A percentile compares a stretch with the other conserved stretches of the same genome.
These are phyloP conservation scores for Eupsittula cactorum DNA, from an alignment of 2,113 vertebrate species.

Conservation along the genomic window DNA sequence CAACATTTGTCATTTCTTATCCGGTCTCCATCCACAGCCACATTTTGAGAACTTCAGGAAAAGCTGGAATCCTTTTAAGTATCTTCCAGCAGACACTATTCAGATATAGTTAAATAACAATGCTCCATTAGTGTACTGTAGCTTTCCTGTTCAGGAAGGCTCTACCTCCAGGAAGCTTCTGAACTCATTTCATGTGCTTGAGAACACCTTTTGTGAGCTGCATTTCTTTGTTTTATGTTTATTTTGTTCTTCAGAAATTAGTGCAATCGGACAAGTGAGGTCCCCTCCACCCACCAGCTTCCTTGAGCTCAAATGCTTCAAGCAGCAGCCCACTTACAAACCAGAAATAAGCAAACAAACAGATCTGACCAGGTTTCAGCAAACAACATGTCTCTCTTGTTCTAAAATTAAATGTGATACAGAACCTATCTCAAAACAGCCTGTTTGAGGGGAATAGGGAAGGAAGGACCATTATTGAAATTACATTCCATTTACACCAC, in stretches of 20 bases:
- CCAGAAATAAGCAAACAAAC: slow-evolving; percentile 39
- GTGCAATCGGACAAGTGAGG: background rate
- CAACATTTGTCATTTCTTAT: background rate
- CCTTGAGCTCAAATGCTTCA: background rate
- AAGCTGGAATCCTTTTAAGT: background rate
- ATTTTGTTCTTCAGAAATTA: slow-evolving; percentile 3
- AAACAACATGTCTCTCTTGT: background rate
- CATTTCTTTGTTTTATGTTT: background rate
- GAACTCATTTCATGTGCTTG: background rate
- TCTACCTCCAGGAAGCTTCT: background rate
- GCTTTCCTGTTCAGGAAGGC: background rate
- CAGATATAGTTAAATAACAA: background rate
- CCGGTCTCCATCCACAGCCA: background rate
- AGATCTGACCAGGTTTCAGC: slow-evolving; percentile 13
- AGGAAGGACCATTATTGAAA: background rate
- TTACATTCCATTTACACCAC: background rate
- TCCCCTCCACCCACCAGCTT: slow-evolving; percentile 17
- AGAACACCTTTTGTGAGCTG: background rate
- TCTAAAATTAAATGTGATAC: slow-evolving; percentile 27
- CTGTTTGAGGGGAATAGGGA: background rate
- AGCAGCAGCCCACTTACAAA: slow-evolving; percentile 20
- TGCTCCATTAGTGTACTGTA: background rate
- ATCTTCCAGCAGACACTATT: background rate
- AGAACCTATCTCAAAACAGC: background rate
- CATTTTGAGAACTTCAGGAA: background rate